Conservation (phyloP, 2,797 vertebrate species). For the Tragelaphus oryx region DNA sequence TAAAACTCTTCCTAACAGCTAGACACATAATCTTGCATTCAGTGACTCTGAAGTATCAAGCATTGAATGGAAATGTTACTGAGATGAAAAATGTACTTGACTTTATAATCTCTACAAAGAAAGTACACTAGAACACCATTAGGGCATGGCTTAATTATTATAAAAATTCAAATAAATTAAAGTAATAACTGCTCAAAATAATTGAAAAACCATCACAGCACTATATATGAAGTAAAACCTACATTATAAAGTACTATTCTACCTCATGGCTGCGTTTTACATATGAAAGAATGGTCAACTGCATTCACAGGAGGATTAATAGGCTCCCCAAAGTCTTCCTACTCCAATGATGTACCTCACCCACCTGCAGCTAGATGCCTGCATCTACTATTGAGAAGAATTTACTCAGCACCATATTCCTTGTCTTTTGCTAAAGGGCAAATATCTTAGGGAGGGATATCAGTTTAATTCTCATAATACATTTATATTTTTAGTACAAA, state of each 20-base stretch:
- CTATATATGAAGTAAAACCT: neutral
- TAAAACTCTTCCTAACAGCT: neutral
- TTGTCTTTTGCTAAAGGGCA: neutral
- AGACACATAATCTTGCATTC: neutral
- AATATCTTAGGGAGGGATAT: neutral
- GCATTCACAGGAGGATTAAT: neutral
- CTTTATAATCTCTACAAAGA: slow-evolving; percentile 21
- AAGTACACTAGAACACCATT: neutral
- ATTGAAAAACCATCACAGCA: neutral
- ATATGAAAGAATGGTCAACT: neutral
- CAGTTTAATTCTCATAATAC: neutral
- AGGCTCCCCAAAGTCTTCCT: neutral
- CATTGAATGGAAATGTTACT: neutral
- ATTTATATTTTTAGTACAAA: neutral
- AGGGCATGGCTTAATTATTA: neutral
- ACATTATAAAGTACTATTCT: neutral
- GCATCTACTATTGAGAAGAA: neutral
- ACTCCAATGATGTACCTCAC: neutral
- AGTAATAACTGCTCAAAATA: neutral
- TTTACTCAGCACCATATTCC: neutral
- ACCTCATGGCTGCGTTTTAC: neutral
- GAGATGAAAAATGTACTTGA: neutral
- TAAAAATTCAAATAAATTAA: neutral
- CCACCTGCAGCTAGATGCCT: neutral
- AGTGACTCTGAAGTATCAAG: neutral